Percentiles rank a stretch among this genome's conserved stretches.
Conservation (phyloP, 2,113 vertebrate species). For the Nettapus auritus region DNA sequence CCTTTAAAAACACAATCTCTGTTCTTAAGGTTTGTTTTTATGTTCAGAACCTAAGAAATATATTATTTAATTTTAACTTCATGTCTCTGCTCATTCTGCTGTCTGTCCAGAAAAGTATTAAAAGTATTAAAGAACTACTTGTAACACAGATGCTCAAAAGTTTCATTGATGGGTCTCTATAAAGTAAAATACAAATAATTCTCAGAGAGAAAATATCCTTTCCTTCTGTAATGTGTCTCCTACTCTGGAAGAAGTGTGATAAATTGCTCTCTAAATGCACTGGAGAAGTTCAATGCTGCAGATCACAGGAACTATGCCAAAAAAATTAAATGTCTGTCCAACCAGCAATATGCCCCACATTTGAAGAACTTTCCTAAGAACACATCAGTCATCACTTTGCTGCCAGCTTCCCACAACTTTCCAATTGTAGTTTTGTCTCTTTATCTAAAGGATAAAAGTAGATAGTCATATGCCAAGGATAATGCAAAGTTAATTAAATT, state of each 20-base stretch:
- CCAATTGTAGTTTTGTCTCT: neutral
- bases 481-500: neutral
- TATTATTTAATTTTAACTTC: neutral
- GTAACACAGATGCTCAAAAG: neutral
- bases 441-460: neutral
- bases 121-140: neutral
- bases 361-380: conserved; percentile 34
- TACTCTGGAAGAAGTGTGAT: neutral
- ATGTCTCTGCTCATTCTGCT: neutral
- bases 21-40: neutral
- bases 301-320: conserved; percentile 25
- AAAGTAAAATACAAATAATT: neutral
- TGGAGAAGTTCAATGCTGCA: conserved; percentile 40
- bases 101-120: neutral
- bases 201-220: neutral
- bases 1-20: neutral
- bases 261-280: conserved; percentile 19
- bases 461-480: neutral
- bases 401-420: neutral
- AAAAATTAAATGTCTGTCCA: conserved; percentile 59
- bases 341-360: conserved; percentile 29
- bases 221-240: neutral
- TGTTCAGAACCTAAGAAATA: neutral
- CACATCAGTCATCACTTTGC: conserved; percentile 12
- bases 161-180: neutral